Base-by-base conservation (phyloP, 2,888 invertebrate genomes). In the Cyclophora punctaria region DNA sequence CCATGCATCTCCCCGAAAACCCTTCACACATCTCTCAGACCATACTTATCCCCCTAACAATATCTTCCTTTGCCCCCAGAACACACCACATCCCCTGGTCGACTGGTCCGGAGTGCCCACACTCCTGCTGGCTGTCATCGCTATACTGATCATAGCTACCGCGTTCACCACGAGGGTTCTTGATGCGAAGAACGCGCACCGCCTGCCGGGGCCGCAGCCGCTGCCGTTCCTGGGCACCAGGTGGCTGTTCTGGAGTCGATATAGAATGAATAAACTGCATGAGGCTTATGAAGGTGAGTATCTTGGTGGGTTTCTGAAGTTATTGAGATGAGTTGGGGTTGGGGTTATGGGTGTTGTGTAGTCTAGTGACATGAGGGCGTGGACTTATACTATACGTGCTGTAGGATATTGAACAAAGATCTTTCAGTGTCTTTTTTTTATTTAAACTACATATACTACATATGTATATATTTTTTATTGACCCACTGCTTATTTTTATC, bases 161-260 rank as follows among this genome's bases (percentile, higher is more conserved):
- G 80, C 79, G 2, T 54, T 85, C 20, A 58, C 76, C 4, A 68
- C 75, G 0, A 69, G 80, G 2, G 57, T 75, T 0, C 57, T 72
- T 0, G 81, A 84, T 35, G 64, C 63, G 43, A 78, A 76, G 59
- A 66, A 65, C 3, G 60, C 66, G 2, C 54, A 66, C 1, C 64
- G 75, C 45, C 91, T 96, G 44, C 96, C 96, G 0, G 96, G 96
- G 1, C 96, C 96, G 0, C 80, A 90, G 5, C 75, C 91, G 0
- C 66, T 96, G 44, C 96, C 96, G 0, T 79, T 95, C 41, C 67
- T 96, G 35, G 96, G 96, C 3, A 95, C 96, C 3, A 89, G 93
- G 49, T 96, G 96, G 96, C 90, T 95, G 48, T 95, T 93, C 74
- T 90, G 92, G 63, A 90, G 89, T 63, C 89, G 90, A 52, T 95